Percentiles rank a stretch among this genome's conserved stretches.
phyloP scores from a whole-genome alignment of 2,113 vertebrate genomes.

The Cyprinus carpio region DNA sequence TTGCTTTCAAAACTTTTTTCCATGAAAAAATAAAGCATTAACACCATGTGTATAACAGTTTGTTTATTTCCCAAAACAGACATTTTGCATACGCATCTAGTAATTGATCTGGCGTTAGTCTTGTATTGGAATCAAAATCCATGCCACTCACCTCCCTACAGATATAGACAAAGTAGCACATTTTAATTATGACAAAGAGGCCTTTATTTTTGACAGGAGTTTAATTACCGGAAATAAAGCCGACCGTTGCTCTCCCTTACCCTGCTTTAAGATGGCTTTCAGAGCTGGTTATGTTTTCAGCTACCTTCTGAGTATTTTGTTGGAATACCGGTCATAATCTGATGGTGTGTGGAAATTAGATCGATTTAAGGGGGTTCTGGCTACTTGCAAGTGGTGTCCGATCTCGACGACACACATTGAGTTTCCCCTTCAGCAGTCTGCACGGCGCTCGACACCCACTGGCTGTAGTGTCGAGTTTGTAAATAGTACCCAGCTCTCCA shows the following conservation, averaged over 20 bases:
- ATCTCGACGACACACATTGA: constrained; percentile 21
- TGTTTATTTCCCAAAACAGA: background rate
- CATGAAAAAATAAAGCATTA: background rate
- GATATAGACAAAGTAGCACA: background rate
- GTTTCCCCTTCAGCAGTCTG: constrained; percentile 43
- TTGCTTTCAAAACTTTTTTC: background rate
- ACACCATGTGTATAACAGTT: background rate
- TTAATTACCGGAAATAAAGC: constrained; percentile 33
- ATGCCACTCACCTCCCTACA: background rate
- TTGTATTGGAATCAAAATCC: background rate
- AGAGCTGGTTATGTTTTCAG: background rate
- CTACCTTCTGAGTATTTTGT: constrained; percentile 62
- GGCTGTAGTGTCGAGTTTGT: constrained; percentile 55
- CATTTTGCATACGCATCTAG: background rate
- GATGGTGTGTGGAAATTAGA: background rate
- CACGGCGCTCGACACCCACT: constrained; percentile 18
- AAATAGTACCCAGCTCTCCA: constrained; percentile 62
- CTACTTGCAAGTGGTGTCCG: constrained; percentile 61
- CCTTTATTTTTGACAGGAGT: constrained; percentile 48
- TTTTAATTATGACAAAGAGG: constrained; percentile 14
- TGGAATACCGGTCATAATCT: constrained; percentile 47
- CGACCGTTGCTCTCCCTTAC: constrained; percentile 24
- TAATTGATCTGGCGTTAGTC: too few species aligned
- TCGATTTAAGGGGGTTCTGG: constrained; percentile 52
- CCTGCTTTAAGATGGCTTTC: constrained; percentile 76